Conservation (phyloP, 2,797 vertebrate genomes). For the Poeciliopsis turneri region DNA sequence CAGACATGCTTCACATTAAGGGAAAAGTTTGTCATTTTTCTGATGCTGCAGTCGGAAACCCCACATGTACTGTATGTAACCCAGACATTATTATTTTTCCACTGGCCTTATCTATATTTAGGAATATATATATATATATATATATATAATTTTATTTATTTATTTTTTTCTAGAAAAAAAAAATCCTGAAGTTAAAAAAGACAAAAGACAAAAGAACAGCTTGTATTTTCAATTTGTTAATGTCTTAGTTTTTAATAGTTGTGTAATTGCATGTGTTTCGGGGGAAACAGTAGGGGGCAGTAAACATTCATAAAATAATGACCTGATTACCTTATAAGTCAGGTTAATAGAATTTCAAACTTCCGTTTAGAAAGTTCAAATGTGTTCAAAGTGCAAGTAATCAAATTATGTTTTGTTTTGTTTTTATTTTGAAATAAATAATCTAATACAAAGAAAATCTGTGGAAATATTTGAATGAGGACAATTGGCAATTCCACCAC, state of each 20-base stretch:
- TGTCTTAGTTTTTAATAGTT: background rate
- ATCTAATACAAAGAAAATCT: background rate
- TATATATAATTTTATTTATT: too few relatives aligned
- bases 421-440: background rate
- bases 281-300: background rate
- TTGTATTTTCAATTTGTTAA: background rate
- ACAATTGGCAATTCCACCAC: background rate
- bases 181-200: background rate
- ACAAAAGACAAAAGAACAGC: too few relatives aligned
- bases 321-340: background rate
- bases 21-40: constrained; percentile 31
- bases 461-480: background rate
- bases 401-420: background rate
- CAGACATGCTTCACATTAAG: constrained; percentile 49
- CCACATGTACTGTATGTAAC: background rate
- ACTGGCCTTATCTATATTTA: background rate
- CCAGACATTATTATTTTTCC: background rate
- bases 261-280: background rate
- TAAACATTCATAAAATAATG: background rate
- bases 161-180: background rate
- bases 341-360: background rate
- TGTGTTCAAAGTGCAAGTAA: background rate
- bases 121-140: background rate
- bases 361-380: background rate
- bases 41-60: rapidly evolving